These are phyloP conservation scores for Quadroppia sp. DNA, from an alignment of 2,888 invertebrate genomes.

Conservation along the genomic window DNA sequence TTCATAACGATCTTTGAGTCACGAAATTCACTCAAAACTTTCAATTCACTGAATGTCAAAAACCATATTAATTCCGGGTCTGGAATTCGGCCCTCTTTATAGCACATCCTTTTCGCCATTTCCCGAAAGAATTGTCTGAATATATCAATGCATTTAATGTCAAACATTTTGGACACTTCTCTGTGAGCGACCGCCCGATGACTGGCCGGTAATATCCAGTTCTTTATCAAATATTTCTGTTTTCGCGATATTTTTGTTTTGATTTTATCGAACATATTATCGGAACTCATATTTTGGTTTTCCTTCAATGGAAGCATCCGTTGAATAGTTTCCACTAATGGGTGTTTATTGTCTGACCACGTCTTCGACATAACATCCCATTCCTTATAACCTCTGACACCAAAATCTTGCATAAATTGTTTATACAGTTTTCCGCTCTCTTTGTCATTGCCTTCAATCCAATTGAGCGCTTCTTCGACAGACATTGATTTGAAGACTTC, in stretches of 20 bases:
- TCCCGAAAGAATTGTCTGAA: slow-evolving; percentile 43
- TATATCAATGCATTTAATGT: slow-evolving; percentile 26
- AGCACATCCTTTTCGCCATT: slow-evolving; percentile 51
- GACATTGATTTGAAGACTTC: slow-evolving; percentile 12
- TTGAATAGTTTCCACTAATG: slow-evolving; percentile 31
- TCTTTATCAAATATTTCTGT: slow-evolving; percentile 45
- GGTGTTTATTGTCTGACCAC: slow-evolving; percentile 37
- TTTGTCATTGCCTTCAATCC: slow-evolving; percentile 60
- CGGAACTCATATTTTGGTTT: neutral
- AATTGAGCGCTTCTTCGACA: slow-evolving; percentile 57
- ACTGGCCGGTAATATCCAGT: slow-evolving; percentile 61
- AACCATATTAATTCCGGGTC: slow-evolving; percentile 64
- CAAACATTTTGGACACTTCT: slow-evolving; percentile 63
- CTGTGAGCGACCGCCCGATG: slow-evolving; percentile 62
- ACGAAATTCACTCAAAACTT: slow-evolving; percentile 55
- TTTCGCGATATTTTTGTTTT: slow-evolving; percentile 34
- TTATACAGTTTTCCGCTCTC: slow-evolving; percentile 57
- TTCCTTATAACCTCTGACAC: slow-evolving; percentile 62
- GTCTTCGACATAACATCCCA: slow-evolving; percentile 32
- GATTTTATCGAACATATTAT: slow-evolving; percentile 16
- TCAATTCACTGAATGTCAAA: slow-evolving; percentile 65
- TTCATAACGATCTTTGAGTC: slow-evolving; percentile 29
- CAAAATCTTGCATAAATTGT: slow-evolving; percentile 64
- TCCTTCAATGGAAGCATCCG: slow-evolving; percentile 13
- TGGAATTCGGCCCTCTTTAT: slow-evolving; percentile 60